phyloP scores from a whole-genome alignment of 2,888 invertebrate genomes.

The Microctonus hyperodae region DNA sequence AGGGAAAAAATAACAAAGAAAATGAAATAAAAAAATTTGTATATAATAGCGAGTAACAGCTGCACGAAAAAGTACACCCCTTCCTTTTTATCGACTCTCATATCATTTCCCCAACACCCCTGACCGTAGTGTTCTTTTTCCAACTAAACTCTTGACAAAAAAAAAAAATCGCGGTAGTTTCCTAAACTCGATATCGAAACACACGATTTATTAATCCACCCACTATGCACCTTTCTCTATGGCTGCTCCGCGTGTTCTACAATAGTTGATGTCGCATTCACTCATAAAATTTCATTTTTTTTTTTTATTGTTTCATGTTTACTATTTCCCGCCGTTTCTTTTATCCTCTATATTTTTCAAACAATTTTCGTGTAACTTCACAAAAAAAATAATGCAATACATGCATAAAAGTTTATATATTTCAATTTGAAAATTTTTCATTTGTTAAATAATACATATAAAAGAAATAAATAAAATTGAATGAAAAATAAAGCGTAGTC shows the following conservation, averaged over 20 bases:
- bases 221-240: neutral
- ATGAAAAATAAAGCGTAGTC: neutral
- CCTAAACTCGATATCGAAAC: constrained; percentile 9
- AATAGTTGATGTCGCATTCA: constrained; percentile 13
- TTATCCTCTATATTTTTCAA: neutral
- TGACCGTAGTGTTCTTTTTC: neutral
- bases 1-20: too few relatives aligned
- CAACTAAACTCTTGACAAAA: neutral
- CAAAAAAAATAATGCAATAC: neutral
- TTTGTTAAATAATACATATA: neutral
- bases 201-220: constrained; percentile 26
- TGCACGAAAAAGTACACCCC: neutral
- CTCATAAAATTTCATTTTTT: constrained; percentile 19
- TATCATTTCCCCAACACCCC: neutral
- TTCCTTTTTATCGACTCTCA: neutral
- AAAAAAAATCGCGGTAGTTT: neutral
- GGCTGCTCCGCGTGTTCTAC: neutral
- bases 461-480: neutral
- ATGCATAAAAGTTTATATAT: neutral
- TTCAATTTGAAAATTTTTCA: neutral
- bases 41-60: neutral
- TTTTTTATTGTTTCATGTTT: neutral
- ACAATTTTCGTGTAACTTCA: neutral
- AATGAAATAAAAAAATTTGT: neutral
- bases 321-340: constrained; percentile 5